Conservation (phyloP, 2,888 invertebrate species). For the Lycophotia porphyrea region DNA sequence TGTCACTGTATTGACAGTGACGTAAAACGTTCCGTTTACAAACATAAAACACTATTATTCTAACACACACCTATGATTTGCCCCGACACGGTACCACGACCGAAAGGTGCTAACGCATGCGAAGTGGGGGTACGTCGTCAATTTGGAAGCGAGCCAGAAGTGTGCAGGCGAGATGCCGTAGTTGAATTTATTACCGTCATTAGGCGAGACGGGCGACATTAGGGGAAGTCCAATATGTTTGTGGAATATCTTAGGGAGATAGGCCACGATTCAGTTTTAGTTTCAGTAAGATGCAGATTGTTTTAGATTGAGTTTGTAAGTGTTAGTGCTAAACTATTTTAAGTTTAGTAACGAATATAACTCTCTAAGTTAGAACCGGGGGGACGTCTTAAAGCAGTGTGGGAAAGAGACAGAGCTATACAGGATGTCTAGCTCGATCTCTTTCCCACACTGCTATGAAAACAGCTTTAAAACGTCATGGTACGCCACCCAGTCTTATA, state of each 20-base stretch:
- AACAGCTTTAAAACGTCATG: too few species aligned
- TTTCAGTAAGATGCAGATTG: slow-evolving; percentile 32
- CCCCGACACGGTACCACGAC: slow-evolving; percentile 1
- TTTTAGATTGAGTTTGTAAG: slow-evolving; percentile 31
- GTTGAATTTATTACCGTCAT: slow-evolving; percentile 58
- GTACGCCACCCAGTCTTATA: too few species aligned
- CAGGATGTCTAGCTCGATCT: too few species aligned
- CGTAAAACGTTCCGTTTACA: too few species aligned
- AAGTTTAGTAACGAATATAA: background rate
- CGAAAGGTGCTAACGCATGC: slow-evolving; percentile 51
- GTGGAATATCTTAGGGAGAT: slow-evolving; percentile 43
- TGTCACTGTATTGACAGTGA: too few species aligned
- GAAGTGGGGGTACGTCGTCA: slow-evolving; percentile 42
- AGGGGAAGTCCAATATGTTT: slow-evolving; percentile 44
- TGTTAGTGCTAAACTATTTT: background rate
- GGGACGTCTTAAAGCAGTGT: too few species aligned
- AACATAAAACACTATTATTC: too few species aligned
- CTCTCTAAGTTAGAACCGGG: background rate
- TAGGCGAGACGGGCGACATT: slow-evolving; percentile 34
- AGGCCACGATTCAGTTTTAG: slow-evolving; percentile 19
- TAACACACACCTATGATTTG: slow-evolving; percentile 31
- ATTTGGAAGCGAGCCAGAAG: slow-evolving; percentile 59
- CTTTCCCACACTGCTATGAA: too few species aligned
- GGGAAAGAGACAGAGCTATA: too few species aligned
- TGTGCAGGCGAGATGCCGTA: slow-evolving; percentile 52